Base-by-base conservation (phyloP, 2,113 vertebrate genomes). In the Desmodus rotundus region DNA sequence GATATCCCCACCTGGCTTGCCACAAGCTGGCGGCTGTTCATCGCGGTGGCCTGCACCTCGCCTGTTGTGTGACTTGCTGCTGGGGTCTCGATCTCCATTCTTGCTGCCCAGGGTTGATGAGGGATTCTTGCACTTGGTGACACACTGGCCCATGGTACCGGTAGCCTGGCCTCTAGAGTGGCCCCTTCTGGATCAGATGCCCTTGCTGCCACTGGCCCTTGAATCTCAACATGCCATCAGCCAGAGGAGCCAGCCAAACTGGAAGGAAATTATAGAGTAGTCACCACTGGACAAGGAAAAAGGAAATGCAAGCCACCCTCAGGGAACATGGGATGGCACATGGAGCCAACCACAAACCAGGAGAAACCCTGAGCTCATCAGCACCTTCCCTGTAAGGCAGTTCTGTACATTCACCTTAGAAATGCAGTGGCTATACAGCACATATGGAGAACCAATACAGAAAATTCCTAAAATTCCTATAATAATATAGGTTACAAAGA, bases 101-200 rank as follows among this genome's bases (percentile, higher is more conserved):
- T 99, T 99, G 97, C 99, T 99, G 98, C 99, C 99, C 24, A 99
- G 99, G 52, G 99, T 99, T 86, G 99, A 99, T 78, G 99, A 99
- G 70, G 99, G 99, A 97, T 99, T 99, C 98, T 99, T 99, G 98
- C 99, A 99, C 98, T 99, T 99, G 38, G 99, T 99, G 99, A 99
- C 99, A 89, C 99, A 99, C 99, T 99, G 99, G 99, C 99, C 99
- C 99, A 99, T 99, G 99, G 98, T 99, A 98, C 80, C 98, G 97
- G 58, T 87, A 97, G 96, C 98, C 98, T 97, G 96, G 98, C 98
- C 98, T 96, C 98, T 97, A 98, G 87, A 98, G 93, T 12, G 24
- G 98, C 98, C 98, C 97, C 98, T 98, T 98, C 98, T 98, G 99
- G 93, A 98, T 98, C 80, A 74, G 98, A 98, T 98, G 98, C 97